Evolutionary conservation across 2,797 vertebrate species (phyloP), one percentile per base, ranked within the genome.

Genomic region (Nothura maculosa): DNA sequence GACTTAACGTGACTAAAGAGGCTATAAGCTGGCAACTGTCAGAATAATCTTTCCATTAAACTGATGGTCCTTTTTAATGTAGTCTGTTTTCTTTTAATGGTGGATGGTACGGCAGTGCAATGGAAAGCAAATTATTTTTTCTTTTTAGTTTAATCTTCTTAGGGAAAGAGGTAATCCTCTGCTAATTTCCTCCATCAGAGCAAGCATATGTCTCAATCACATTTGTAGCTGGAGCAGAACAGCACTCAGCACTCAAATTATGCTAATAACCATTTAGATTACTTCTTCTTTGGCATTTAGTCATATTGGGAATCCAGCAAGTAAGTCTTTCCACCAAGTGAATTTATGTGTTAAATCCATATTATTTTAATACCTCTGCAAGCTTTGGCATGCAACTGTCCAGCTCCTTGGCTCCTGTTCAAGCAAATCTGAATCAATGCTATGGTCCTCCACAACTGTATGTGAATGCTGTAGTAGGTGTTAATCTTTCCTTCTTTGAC

Each of bases 141-240:
- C 91, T 90, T 94, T 94, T 88, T 43, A 85, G 70, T 87, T 92
- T 96, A 97, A 97, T 96, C 66, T 61, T 97, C 89, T 97, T 95
- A 94, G 73, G 61, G 89, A 86, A 96, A 96, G 88, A 36, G n/a
- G 89, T 96, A 97, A 97, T 96, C 95, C 90, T 97, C 93, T 87
- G 89, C 89, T 97, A 97, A 97, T 97, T 97, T 97, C 94, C 91
- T 96, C 91, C 94, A 96, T 96, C 89, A 95, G 88, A 97, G 81
- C 76, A 94, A 95, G 93, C 95, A 96, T 96, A 96, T 96, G 96
- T 96, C 96, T 89, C 95, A 95, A 94, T 97, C 92, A 86, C 96
- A 92, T 96, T 97, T 96, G 95, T 97, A 96, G 94, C 81, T 95
- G 87, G 86, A 95, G 90, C 95, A 97, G 93, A 97, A 96, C 93